A percentile compares a stretch with the other conserved stretches of the same genome.
phyloP scores from a whole-genome alignment of 2,888 invertebrate species.

The Lithophane socia region DNA sequence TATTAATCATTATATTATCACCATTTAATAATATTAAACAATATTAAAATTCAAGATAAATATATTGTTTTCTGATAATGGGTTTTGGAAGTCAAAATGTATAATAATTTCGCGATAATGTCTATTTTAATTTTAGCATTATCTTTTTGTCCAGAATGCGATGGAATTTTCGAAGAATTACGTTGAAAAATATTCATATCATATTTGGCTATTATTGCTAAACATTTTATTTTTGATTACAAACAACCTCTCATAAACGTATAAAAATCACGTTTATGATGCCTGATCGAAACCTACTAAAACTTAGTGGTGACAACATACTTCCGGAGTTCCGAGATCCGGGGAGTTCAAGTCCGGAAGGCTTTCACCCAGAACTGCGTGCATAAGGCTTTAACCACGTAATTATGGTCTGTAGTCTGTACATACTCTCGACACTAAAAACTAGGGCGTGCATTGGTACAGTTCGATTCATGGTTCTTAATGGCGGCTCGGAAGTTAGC shows the following conservation, averaged over 20 bases:
- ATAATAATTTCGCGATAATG: conserved; percentile 78
- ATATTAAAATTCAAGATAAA: conserved; percentile 85
- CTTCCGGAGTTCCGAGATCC: neutral
- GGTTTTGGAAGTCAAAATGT: conserved; percentile 78
- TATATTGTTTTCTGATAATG: conserved; percentile 83
- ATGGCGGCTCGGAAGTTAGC: too few species aligned
- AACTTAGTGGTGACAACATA: neutral
- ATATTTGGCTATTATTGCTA: conserved; percentile 11
- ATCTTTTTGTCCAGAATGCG: conserved; percentile 64
- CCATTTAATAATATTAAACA: conserved; percentile 78
- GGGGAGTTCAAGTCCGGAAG: neutral
- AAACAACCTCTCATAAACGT: neutral
- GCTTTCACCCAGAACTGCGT: neutral
- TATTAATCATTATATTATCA: conserved; percentile 73
- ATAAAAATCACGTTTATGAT: conserved; percentile 10
- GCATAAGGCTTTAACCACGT: neutral
- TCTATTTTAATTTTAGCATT: conserved; percentile 67
- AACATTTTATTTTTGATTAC: neutral
- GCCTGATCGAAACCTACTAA: neutral
- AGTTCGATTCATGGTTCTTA: too few species aligned
- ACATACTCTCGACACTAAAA: neutral
- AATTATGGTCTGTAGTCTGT: neutral
- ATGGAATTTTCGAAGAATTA: conserved; percentile 46
- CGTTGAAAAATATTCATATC: conserved; percentile 15
- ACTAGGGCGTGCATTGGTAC: neutral